Base-by-base conservation (phyloP, 2,797 vertebrate genomes). In the Thalassophryne amazonica region DNA sequence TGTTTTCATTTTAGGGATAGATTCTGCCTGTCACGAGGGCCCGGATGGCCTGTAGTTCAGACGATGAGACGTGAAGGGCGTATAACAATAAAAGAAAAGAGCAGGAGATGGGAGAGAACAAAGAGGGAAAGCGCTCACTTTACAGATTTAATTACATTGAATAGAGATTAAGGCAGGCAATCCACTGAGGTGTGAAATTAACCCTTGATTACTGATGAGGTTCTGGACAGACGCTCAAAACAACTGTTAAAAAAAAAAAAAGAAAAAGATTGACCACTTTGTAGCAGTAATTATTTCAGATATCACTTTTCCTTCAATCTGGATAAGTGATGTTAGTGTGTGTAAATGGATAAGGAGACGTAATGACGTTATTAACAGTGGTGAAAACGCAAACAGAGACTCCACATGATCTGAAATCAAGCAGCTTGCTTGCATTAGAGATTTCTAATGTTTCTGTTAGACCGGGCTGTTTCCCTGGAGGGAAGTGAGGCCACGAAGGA, bases 141-240 rank as follows among this genome's bases (percentile, higher is more conserved):
- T 96, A 97, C 95, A 95, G 94, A 97, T 98, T 98, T 97, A 98
- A 98, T 98, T 97, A 98, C 94, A 94, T 89, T 91, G 94, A 97
- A 95, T 94, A 92, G 93, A 95, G 94, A 97, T 96, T 94, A 96
- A 94, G 92, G 92, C 91, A 92, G 93, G 94, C 92, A 89, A 95
- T 94, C 91, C 93, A 93, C 89, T 89, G 93, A 94, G 93, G 93
- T 96, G 94, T 96, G 94, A 98, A 97, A 97, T 98, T 94, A 98
- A 98, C 94, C 96, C 95, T 96, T 98, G 94, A 96, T 97, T 95
- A 95, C 86, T 86, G 93, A 94, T 79, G 82, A 87, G 80, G 86
- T 81, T 79, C 64, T 49, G 83, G 83, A 81, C 56, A 47, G 30
- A 65, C 46, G 62, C 75, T 79, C 77, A 75, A 88, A 89, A 85